Evolutionary conservation across 2,888 invertebrate genomes (phyloP).

Genomic region (Scaptomyza polygonia): DNA sequence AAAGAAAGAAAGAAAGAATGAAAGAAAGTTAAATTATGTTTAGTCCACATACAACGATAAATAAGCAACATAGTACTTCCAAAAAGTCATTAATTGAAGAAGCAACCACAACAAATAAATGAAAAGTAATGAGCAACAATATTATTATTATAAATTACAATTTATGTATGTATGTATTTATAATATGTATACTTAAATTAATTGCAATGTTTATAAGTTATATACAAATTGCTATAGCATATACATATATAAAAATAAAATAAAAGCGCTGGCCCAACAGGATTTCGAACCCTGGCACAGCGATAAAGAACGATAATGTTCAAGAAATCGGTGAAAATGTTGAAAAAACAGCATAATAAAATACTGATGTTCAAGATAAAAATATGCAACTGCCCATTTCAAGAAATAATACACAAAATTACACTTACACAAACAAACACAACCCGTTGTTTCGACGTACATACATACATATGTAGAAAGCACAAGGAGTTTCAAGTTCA

Average conservation of each 20-base stretch:
- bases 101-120: conserved; percentile 21
- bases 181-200: conserved; percentile 7
- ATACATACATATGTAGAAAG: background rate
- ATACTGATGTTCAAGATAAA: background rate
- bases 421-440: background rate
- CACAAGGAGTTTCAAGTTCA: conserved; percentile 13
- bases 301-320: background rate
- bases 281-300: background rate
- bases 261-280: conserved; percentile 21
- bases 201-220: conserved; percentile 33
- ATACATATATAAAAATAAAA: background rate
- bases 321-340: background rate
- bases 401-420: background rate
- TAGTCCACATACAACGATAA: conserved; percentile 62
- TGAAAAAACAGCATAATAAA: background rate
- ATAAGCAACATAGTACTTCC: conserved; percentile 70
- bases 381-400: background rate
- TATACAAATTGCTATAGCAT: conserved; percentile 17
- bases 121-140: conserved; percentile 9
- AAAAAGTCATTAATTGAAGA: conserved; percentile 30
- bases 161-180: conserved; percentile 2
- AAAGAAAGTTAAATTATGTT: conserved; percentile 33
- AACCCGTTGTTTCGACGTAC: too few relatives aligned
- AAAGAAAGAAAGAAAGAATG: conserved; percentile 19
- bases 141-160: conserved; percentile 13